These are phyloP conservation scores for Leptinotarsa texana DNA, from an alignment of 1,140 invertebrate species.

Conservation along the genomic window DNA sequence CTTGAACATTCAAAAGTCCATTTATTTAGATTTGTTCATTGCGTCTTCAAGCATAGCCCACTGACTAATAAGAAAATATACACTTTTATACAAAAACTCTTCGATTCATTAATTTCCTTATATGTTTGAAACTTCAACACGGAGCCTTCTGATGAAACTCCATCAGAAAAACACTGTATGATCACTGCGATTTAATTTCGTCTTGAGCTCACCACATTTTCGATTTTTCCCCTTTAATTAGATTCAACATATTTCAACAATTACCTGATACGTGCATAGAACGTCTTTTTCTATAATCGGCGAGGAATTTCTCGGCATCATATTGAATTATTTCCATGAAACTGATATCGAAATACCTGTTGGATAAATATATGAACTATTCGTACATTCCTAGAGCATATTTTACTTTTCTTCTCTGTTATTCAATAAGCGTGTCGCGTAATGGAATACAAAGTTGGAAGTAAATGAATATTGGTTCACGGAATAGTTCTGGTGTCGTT, in stretches of 20 bases:
- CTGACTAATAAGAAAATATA: no score
- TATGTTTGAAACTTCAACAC: no score
- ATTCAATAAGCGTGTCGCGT: conserved; percentile 15
- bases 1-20: no score
- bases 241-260: not conserved
- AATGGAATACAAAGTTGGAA: not conserved
- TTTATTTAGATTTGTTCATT: no score
- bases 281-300: conserved; percentile 53
- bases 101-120: no score
- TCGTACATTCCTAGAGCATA: not conserved
- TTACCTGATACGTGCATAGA: conserved; percentile 52
- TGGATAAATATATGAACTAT: not conserved
- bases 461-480: not conserved
- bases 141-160: no score
- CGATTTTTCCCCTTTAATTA: not conserved
- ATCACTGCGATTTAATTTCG: no score
- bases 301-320: conserved; percentile 54
- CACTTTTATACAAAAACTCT: no score
- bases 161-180: no score
- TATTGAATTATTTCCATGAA: conserved; percentile 36
- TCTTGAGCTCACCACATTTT: not conserved
- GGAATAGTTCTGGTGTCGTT: conserved; percentile 1
- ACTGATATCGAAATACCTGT: not conserved
- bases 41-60: no score
- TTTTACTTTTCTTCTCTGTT: not conserved